These are phyloP conservation scores for Aspidoscelis tigris DNA, from an alignment of 2,113 vertebrate genomes.

Conservation along the genomic window DNA sequence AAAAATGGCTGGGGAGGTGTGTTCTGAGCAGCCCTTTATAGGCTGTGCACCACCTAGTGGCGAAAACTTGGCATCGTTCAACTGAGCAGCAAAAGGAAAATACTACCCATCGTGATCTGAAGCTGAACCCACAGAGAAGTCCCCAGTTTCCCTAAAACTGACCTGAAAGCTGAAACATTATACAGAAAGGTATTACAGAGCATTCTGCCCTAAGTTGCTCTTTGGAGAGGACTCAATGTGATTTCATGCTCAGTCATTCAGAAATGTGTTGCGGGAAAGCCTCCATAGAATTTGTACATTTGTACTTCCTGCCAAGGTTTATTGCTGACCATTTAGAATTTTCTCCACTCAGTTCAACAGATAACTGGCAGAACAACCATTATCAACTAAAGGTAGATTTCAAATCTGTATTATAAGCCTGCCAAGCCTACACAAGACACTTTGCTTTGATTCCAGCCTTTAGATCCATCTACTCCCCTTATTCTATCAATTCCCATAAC, in stretches of 20 bases:
- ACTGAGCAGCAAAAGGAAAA: no score
- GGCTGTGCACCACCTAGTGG: no score
- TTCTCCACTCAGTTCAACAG: not conserved
- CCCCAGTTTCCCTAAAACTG: not conserved
- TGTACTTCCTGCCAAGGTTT: not conserved
- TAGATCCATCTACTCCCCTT: no score
- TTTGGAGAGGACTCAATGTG: constrained; percentile 2
- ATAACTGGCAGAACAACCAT: not conserved
- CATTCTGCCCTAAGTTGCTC: not conserved
- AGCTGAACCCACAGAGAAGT: no score
- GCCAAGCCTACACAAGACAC: no score
- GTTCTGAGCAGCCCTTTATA: no score
- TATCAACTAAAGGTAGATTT: not conserved
- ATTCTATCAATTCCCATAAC: no score
- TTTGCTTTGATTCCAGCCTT: no score
- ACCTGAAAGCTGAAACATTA: not conserved
- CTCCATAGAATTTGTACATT: not conserved
- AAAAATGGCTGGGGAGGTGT: no score
- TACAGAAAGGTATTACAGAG: not conserved
- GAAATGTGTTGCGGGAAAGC: constrained; percentile 4
- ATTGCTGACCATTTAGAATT: not conserved
- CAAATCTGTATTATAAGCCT: not conserved
- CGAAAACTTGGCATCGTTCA: no score
- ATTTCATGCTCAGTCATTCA: not conserved
- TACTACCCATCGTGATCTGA: no score